phyloP scores from a whole-genome alignment of 2,888 invertebrate genomes.

The Uropetala carovei region DNA sequence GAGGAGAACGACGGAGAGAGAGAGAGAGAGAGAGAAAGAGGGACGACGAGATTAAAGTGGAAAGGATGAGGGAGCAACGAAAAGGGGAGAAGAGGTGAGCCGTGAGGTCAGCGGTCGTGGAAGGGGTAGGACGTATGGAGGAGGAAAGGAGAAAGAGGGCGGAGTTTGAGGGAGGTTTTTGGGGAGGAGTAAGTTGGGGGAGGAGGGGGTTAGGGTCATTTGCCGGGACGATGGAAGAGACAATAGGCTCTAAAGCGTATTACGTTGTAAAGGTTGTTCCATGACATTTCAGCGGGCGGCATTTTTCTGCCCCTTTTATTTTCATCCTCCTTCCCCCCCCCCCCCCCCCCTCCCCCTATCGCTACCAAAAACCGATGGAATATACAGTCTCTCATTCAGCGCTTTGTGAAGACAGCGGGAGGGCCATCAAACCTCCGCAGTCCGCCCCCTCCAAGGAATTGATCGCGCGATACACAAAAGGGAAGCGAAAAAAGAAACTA shows the following conservation, averaged over 20 bases:
- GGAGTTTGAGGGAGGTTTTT: background rate
- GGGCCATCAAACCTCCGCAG: background rate
- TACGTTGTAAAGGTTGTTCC: constrained; percentile 62
- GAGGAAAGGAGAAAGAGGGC: background rate
- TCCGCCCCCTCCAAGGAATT: background rate
- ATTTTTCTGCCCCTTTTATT: constrained; percentile 57
- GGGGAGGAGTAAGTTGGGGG: background rate
- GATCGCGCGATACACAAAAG: background rate
- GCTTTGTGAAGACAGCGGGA: background rate
- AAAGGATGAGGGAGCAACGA: background rate
- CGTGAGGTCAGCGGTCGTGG: constrained; percentile 1
- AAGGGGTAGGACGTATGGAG: background rate
- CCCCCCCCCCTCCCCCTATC: background rate
- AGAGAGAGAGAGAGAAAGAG: background rate
- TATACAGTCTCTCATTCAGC: constrained; percentile 16
- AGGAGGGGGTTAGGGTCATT: background rate
- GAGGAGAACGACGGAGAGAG: background rate
- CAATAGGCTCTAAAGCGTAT: constrained; percentile 64
- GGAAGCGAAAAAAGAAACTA: background rate
- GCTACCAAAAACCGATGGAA: background rate
- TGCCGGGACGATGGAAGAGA: constrained; percentile 40
- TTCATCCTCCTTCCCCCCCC: background rate
- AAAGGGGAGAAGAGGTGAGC: background rate
- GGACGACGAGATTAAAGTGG: background rate
- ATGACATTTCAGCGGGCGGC: constrained; percentile 63